A percentile compares a stretch with the other conserved stretches of the same genome.
These are phyloP conservation scores for Heliconius himera DNA, from an alignment of 1,140 invertebrate species.

Conservation along the genomic window DNA sequence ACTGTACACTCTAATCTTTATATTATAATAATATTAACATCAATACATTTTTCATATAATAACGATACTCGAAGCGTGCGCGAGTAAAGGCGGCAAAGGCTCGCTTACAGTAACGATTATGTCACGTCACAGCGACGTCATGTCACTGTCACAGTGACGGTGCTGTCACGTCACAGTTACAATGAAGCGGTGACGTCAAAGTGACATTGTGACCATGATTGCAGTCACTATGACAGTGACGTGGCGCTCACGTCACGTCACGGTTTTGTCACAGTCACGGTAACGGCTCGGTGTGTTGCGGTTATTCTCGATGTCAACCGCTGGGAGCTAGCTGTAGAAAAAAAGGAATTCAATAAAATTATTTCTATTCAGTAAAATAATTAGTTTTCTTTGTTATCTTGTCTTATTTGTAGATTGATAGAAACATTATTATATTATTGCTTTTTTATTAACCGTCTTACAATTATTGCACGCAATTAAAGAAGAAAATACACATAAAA, in stretches of 20 bases:
- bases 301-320: slow-evolving; percentile 37
- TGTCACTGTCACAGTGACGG: neutral
- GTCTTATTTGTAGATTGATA: no score
- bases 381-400: no score
- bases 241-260: neutral
- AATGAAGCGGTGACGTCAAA: neutral
- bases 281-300: slow-evolving; percentile 13
- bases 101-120: slow-evolving; percentile 3
- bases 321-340: slow-evolving; percentile 39
- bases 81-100: slow-evolving; percentile 11
- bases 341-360: neutral
- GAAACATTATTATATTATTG: no score
- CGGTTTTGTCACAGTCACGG: neutral
- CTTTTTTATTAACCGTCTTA: no score
- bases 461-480: no score
- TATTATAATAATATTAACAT: slow-evolving; percentile 10
- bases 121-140: neutral
- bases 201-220: neutral
- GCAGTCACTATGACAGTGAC: neutral
- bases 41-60: slow-evolving; percentile 6
- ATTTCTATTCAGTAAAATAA: neutral
- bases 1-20: slow-evolving; percentile 3
- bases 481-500: no score
- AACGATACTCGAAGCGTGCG: slow-evolving; percentile 7
- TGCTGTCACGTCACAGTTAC: neutral